phyloP scores from a whole-genome alignment of 2,888 invertebrate species.

The Microplitis deprimator region DNA sequence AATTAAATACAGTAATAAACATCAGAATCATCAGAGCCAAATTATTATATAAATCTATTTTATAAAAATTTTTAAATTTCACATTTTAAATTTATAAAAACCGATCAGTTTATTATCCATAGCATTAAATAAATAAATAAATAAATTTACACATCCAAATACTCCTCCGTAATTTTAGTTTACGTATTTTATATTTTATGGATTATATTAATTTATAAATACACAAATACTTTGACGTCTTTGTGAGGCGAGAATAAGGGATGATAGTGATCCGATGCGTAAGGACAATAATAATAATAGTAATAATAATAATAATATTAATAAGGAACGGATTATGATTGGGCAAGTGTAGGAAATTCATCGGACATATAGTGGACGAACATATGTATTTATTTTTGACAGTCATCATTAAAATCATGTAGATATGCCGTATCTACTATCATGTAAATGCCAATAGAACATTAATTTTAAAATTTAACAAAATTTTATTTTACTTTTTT shows the following conservation, averaged over 20 bases:
- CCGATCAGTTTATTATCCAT: no score
- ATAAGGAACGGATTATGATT: conserved; percentile 32
- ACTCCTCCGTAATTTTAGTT: conserved; percentile 24
- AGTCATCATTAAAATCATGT: no score
- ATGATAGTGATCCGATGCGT: conserved; percentile 16
- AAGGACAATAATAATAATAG: neutral
- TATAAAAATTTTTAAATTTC: no score
- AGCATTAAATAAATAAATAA: conserved; percentile 5
- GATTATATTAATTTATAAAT: conserved; percentile 55
- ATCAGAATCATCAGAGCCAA: conserved; percentile 18
- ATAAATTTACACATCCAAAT: conserved; percentile 3
- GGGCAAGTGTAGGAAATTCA: conserved; percentile 35
- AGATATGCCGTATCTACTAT: no score
- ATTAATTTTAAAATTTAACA: no score
- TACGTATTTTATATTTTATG: conserved; percentile 57
- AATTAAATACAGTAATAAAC: conserved; percentile 25
- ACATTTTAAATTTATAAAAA: no score
- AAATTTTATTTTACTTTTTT: neutral
- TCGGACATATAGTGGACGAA: conserved; percentile 38
- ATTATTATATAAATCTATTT: neutral
- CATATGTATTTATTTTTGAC: conserved; percentile 22
- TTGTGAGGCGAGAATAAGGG: conserved; percentile 38
- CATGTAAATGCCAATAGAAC: no score
- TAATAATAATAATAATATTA: neutral
- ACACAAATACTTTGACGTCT: conserved; percentile 47